Evolutionary conservation across 2,888 invertebrate species (phyloP), one percentile per base, ranked within the genome.

Genomic region (Chirona hameri): DNA sequence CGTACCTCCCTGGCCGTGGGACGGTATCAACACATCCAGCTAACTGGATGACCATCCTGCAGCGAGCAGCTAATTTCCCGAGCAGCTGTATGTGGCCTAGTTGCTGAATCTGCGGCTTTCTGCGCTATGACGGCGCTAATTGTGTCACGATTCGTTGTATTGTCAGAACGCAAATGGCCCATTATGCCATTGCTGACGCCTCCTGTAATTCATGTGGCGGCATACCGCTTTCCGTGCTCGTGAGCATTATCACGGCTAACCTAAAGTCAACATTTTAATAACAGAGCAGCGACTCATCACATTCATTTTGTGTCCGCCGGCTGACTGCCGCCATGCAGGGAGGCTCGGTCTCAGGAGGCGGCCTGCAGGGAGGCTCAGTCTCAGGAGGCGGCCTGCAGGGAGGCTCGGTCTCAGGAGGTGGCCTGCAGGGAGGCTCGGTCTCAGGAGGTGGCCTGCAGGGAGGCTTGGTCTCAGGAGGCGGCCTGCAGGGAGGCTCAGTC

Each of bases 181-280:
- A 76, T 76, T 46, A 46, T 21, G 52, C 18, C 21, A 10, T 24
- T 72, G 72, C 14, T 14, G 29, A 31, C 31, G 29, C 72, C 31
- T 12, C 7, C 72, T 14, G 72, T 72, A 18, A 76, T 76, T 76
- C 46, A 46, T 76, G 76, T 24, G 1, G n/a, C 4, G 18, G 24
- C 18, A 76, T 46, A 21, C 46, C 9, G 27, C 39, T 46, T 46
- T 76, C 46, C 76, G 76, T 76, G 76, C 12, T 3, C 46, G 4
- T 10, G 46, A 24, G 21, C 76, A 76, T 76, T 76, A 76, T 24
- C 46, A 24, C 39, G 46, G 21, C 46, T 46, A n/a, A 46, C 21
- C 39, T 24, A 46, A 76, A 76, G 76, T 76, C 39, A 76, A 76
- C 76, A 76, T 76, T 76, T 76, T 76, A 76, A 76, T 76, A 46